Evolutionary conservation across 2,113 vertebrate species (phyloP).

Genomic region (Lates calcarifer): DNA sequence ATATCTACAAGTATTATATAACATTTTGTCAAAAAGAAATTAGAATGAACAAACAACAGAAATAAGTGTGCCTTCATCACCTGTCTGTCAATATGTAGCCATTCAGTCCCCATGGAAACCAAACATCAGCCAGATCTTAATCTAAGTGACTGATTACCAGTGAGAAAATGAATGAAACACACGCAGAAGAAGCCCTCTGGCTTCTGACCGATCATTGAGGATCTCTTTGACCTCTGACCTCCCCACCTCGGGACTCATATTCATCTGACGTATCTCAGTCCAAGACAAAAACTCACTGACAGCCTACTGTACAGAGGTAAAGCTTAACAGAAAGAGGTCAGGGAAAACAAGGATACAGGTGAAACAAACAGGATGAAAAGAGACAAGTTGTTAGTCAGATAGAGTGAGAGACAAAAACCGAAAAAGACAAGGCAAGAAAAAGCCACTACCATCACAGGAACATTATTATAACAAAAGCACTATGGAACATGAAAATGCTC

Average conservation of each 20-base stretch:
- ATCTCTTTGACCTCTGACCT: constrained; percentile 43
- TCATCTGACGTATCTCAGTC: constrained; percentile 3
- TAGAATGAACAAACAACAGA: not conserved
- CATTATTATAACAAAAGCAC: not conserved
- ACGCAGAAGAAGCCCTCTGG: constrained; percentile 13
- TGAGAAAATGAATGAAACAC: constrained; percentile 30
- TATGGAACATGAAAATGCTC: not conserved
- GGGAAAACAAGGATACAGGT: not conserved
- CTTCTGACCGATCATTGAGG: constrained; percentile 32
- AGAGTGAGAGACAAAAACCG: not conserved
- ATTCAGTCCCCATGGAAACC: constrained; percentile 48
- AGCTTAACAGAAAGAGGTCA: not conserved
- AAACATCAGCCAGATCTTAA: constrained; percentile 26
- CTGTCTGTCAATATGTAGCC: constrained; percentile 16
- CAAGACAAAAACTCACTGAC: not conserved
- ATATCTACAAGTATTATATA: not conserved
- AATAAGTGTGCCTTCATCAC: constrained; percentile 6
- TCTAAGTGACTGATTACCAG: constrained; percentile 56
- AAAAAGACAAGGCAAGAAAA: not conserved
- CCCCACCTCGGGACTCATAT: not conserved
- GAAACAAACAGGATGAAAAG: not conserved
- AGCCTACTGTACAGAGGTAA: not conserved
- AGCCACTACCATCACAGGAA: not conserved
- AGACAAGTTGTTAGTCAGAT: not conserved
- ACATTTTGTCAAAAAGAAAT: not conserved